These are phyloP conservation scores for Caenorhabditis tropicalis DNA, from an alignment of 1,140 invertebrate species.

Conservation along the genomic window DNA sequence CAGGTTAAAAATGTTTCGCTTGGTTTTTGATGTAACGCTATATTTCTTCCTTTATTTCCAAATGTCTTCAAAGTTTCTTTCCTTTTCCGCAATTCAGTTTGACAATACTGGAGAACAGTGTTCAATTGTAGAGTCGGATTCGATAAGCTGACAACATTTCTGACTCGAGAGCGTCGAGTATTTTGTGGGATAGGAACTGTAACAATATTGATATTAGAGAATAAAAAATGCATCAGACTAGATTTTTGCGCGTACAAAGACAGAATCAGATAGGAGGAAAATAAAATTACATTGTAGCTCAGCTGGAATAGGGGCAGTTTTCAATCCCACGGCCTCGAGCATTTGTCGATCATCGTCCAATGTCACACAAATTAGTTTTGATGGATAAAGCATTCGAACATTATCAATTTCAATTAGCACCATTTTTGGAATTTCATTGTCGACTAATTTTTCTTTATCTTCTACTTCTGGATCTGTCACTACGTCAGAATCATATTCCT, in stretches of 20 bases:
- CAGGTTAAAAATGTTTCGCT: no score
- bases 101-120: neutral
- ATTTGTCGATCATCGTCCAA: constrained; percentile 48
- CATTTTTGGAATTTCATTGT: constrained; percentile 52
- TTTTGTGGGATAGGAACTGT: neutral
- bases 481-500: constrained; percentile 23
- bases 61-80: neutral
- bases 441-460: neutral
- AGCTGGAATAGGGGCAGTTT: neutral
- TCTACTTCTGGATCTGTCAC: constrained; percentile 14
- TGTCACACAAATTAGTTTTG: constrained; percentile 48
- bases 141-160: neutral
- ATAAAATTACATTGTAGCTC: neutral
- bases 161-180: neutral
- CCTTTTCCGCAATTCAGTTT: neutral
- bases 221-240: no score
- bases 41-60: neutral
- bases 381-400: constrained; percentile 48
- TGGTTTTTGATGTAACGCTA: neutral
- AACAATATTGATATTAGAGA: neutral
- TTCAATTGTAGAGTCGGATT: neutral
- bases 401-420: constrained; percentile 52
- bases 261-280: no score
- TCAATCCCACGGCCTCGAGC: neutral
- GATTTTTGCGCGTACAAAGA: no score